Conservation (phyloP, 2,888 invertebrate species). For the Trissolcus brochymenae region DNA sequence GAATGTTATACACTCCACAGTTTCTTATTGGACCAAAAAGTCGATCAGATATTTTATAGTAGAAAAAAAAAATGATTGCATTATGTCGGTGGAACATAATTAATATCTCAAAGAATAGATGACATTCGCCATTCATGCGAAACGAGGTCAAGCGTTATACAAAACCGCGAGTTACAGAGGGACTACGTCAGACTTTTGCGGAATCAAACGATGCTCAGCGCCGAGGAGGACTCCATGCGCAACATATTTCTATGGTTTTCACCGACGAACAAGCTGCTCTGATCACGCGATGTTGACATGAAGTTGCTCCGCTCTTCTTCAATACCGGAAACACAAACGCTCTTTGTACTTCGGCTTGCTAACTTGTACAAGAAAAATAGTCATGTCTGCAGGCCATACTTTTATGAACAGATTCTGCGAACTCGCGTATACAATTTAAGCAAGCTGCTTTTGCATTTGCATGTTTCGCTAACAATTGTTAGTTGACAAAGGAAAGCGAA, state of each 20-base stretch:
- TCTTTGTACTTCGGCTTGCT: slow-evolving; percentile 51
- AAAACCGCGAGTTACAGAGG: no score
- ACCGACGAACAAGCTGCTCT: slow-evolving; percentile 49
- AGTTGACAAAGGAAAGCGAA: slow-evolving; percentile 27
- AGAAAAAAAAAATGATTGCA: no score
- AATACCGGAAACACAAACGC: slow-evolving; percentile 55
- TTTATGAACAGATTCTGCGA: slow-evolving; percentile 45
- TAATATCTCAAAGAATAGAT: no score
- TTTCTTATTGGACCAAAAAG: no score
- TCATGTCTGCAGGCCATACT: slow-evolving; percentile 45
- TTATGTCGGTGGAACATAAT: no score
- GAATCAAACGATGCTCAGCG: slow-evolving; percentile 24
- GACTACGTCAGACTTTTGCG: slow-evolving; percentile 20
- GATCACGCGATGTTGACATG: slow-evolving; percentile 56
- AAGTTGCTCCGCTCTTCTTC: slow-evolving; percentile 46
- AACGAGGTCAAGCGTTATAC: no score
- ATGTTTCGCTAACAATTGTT: slow-evolving; percentile 44
- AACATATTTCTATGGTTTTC: slow-evolving; percentile 53
- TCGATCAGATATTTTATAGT: no score
- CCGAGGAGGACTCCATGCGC: slow-evolving; percentile 31
- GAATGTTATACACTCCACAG: no score
- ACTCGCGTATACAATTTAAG: slow-evolving; percentile 53
- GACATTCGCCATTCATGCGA: no score
- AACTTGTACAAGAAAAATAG: slow-evolving; percentile 48
- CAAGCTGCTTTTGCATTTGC: slow-evolving; percentile 49